phyloP scores from a whole-genome alignment of 2,113 vertebrate species.

The Macroglossus sobrinus region DNA sequence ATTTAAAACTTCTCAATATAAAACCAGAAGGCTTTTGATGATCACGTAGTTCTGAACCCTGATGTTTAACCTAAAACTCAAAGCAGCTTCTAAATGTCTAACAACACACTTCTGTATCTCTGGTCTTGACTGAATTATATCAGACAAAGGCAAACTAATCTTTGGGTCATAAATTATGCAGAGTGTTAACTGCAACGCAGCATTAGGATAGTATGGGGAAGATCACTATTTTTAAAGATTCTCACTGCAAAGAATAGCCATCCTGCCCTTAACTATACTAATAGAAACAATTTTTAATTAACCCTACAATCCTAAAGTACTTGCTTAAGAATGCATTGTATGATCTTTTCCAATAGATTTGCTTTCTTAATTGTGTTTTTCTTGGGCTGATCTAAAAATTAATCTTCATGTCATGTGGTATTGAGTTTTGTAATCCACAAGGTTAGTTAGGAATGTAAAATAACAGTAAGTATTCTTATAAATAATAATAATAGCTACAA shows the following conservation, averaged over 20 bases:
- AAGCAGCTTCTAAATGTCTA: background rate
- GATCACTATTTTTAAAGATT: background rate
- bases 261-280: background rate
- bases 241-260: background rate
- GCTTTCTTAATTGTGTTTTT: slow-evolving; percentile 35
- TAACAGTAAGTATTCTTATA: slow-evolving; percentile 54
- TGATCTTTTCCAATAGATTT: background rate
- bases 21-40: background rate
- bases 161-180: background rate
- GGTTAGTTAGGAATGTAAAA: slow-evolving; percentile 35
- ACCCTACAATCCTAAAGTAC: background rate
- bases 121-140: background rate
- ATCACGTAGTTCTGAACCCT: background rate
- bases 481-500: slow-evolving; percentile 38
- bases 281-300: background rate
- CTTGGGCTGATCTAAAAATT: slow-evolving; percentile 37
- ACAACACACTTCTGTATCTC: background rate
- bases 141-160: background rate
- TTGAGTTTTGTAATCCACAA: slow-evolving; percentile 6
- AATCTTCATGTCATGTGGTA: background rate
- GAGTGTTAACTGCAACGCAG: background rate
- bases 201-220: background rate
- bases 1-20: background rate
- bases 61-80: background rate
- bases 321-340: background rate